phyloP scores from a whole-genome alignment of 2,888 invertebrate genomes.

The Agonopterix subpropinquella region DNA sequence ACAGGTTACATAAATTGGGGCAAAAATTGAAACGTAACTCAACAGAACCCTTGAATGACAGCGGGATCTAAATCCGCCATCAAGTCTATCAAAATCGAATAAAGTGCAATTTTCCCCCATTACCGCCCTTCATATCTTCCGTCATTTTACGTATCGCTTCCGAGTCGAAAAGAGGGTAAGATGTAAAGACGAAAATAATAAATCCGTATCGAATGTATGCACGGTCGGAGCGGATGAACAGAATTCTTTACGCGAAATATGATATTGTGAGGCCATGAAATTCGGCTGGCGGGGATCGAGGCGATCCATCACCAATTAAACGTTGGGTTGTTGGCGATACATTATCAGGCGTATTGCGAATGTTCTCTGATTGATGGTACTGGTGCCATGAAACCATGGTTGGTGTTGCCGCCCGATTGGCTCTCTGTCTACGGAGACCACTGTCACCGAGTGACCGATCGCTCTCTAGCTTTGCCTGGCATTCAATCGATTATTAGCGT shows the following conservation, averaged over 20 bases:
- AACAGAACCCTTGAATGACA: slow-evolving; percentile 48
- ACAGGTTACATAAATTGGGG: slow-evolving; percentile 7
- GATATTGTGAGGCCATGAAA: slow-evolving; percentile 46
- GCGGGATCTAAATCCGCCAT: slow-evolving; percentile 60
- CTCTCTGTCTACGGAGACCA: slow-evolving; percentile 39
- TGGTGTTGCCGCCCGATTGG: slow-evolving; percentile 36
- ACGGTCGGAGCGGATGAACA: slow-evolving; percentile 52
- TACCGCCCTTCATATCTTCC: slow-evolving; percentile 72
- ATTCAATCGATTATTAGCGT: slow-evolving; percentile 29
- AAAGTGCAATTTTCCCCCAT: slow-evolving; percentile 72
- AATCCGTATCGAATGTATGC: slow-evolving; percentile 69
- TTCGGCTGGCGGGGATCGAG: slow-evolving; percentile 36
- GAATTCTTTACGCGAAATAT: slow-evolving; percentile 33
- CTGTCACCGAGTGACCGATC: slow-evolving; percentile 57
- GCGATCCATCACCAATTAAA: slow-evolving; percentile 72
- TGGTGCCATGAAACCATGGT: slow-evolving; percentile 47
- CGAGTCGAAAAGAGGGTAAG: slow-evolving; percentile 65
- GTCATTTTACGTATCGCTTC: slow-evolving; percentile 74
- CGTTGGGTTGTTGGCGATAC: slow-evolving; percentile 62
- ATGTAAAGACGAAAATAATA: slow-evolving; percentile 68
- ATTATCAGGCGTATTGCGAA: slow-evolving; percentile 60
- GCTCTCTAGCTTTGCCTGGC: slow-evolving; percentile 20
- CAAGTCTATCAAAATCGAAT: slow-evolving; percentile 74
- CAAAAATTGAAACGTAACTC: slow-evolving; percentile 12
- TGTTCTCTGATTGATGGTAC: slow-evolving; percentile 62